These are phyloP conservation scores for Cistogaster globosa DNA, from an alignment of 2,888 invertebrate species.

Conservation along the genomic window DNA sequence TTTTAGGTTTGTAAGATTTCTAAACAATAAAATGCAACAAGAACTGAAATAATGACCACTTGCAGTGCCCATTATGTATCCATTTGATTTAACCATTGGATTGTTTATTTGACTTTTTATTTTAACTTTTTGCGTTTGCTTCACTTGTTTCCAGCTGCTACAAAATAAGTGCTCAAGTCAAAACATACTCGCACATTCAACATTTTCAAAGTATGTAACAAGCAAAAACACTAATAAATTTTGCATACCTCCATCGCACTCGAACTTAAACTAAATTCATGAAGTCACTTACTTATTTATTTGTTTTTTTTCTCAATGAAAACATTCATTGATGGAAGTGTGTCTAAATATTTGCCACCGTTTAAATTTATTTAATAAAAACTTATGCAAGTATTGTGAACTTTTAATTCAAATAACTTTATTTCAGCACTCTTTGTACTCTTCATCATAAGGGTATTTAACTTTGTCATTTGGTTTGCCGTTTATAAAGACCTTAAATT, in stretches of 20 bases:
- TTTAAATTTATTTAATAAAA: slow-evolving; percentile 40
- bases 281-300: neutral
- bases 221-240: neutral
- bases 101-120: slow-evolving; percentile 17
- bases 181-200: slow-evolving; percentile 36
- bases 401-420: neutral
- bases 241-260: slow-evolving; percentile 1
- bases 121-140: slow-evolving; percentile 16
- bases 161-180: slow-evolving; percentile 54
- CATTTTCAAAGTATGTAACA: slow-evolving; percentile 10
- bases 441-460: neutral
- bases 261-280: neutral
- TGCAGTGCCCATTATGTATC: slow-evolving; percentile 56
- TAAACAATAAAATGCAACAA: slow-evolving; percentile 1
- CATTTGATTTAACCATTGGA: slow-evolving; percentile 59
- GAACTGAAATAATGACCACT: slow-evolving; percentile 21
- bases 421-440: slow-evolving; percentile 25
- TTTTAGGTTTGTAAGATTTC: slow-evolving; percentile 32
- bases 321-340: slow-evolving; percentile 56
- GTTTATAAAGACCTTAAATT: too few relatives aligned
- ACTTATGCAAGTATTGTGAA: slow-evolving; percentile 38
- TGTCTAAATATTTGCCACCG: slow-evolving; percentile 66
- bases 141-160: slow-evolving; percentile 53
- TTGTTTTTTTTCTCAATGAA: slow-evolving; percentile 20
- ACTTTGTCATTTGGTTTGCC: neutral